Percentiles rank a stretch among this genome's conserved stretches.
Evolutionary conservation across 2,113 vertebrate genomes (phyloP).

Genomic region (Phalacrocorax brasilianus): DNA sequence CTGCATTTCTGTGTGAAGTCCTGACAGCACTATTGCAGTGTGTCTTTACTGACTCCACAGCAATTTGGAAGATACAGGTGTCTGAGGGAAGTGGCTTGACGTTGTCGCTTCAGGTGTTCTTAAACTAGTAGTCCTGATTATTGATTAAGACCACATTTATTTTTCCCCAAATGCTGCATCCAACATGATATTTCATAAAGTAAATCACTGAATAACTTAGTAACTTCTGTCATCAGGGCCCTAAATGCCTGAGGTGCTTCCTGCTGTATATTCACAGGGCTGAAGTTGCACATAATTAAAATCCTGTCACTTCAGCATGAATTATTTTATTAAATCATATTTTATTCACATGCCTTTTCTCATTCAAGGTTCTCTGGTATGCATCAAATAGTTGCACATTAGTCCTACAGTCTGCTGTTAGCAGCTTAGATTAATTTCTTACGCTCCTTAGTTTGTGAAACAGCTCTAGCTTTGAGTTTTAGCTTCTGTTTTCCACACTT

Average conservation of each 20-base stretch:
- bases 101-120: not conserved
- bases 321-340: constrained; percentile 28
- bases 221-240: not conserved
- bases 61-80: not conserved
- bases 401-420: not conserved
- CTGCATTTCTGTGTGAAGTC: not conserved
- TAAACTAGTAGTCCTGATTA: not conserved
- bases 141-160: not conserved
- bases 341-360: constrained; percentile 30
- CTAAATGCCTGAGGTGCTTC: constrained; percentile 1
- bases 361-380: not conserved
- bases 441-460: not conserved
- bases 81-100: not conserved
- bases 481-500: not conserved
- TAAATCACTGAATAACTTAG: not conserved
- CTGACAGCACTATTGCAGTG: not conserved
- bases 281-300: constrained; percentile 1
- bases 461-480: not conserved
- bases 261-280: not conserved
- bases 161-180: not conserved
- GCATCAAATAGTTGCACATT: not conserved
- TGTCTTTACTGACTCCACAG: not conserved
- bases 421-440: constrained; percentile 10
- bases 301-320: constrained; percentile 1
- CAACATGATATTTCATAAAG: not conserved